These are phyloP conservation scores for Manis crassicaudata DNA, from an alignment of 2,797 vertebrate species.

Conservation along the genomic window DNA sequence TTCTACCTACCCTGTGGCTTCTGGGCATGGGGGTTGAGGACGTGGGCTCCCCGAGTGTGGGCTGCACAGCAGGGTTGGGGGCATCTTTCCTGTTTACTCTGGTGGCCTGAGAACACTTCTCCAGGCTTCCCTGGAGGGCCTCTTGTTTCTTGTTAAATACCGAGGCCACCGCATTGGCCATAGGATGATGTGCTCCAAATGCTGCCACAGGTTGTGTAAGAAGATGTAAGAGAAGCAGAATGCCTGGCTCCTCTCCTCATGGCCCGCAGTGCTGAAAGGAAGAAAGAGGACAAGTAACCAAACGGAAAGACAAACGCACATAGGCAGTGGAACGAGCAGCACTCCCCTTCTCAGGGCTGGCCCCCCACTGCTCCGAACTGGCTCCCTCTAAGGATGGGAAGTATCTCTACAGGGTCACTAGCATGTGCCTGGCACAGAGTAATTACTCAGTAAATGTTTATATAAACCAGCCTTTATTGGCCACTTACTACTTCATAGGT, in stretches of 20 bases:
- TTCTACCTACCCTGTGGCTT: accelerated
- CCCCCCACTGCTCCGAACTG: too few species aligned
- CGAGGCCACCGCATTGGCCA: not conserved
- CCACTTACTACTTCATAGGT: not conserved
- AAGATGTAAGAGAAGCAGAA: not conserved
- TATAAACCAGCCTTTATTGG: not conserved
- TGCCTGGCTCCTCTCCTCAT: not conserved
- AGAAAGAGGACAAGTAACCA: not conserved
- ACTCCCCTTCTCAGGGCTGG: too few species aligned
- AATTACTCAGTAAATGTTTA: not conserved
- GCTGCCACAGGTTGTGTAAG: not conserved
- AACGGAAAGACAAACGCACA: not conserved
- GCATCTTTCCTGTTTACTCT: not conserved
- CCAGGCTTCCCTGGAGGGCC: not conserved
- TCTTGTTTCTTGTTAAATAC: not conserved
- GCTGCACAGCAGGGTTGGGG: accelerated
- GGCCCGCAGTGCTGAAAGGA: not conserved
- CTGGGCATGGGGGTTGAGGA: not conserved
- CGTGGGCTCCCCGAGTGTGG: not conserved
- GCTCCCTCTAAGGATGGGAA: not conserved
- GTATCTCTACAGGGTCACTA: too few species aligned
- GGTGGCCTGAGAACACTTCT: not conserved
- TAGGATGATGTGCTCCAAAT: not conserved
- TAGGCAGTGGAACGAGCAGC: not conserved
- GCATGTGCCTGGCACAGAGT: not conserved